Evolutionary conservation across 2,797 vertebrate species (phyloP), one percentile per base, ranked within the genome.

Genomic region (Tauraco hartlaubi): DNA sequence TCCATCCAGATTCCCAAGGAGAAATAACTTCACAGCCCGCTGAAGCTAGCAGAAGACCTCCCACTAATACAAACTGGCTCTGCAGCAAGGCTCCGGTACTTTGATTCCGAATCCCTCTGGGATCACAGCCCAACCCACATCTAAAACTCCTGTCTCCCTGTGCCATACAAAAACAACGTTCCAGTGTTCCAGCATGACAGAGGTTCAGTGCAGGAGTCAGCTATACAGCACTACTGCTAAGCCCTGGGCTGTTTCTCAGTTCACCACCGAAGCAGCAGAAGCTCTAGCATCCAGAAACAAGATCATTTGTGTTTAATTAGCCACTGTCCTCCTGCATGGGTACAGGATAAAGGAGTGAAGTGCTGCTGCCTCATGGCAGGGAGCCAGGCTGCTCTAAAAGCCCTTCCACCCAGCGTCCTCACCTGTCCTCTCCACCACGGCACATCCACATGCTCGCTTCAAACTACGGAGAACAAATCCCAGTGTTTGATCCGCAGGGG

Each of bases 341-440:
- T 29, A 39, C 23, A 9, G 41, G 25, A 86, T 33, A 51, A 46
- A 51, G 52, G 22, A 85, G 15, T 5, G n/a, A 68, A 54, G 48
- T 0, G 1, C 39, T 29, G 48, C 48, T 29, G 56, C 73, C 33
- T n/a, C 33, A 5, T 7, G 55, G n/a, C 55, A 68, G 28, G 14
- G n/a, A 16, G n/a, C 37, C 55, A 22, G 14, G 5, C n/a, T 37
- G 17, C 7, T 31, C 48, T 16, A n/a, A 20, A 46, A 61, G 25
- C n/a, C n/a, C 54, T 54, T 54, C 39, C 12, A 52, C 22, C 9
- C 10, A 10, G 15, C 5, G 3, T n/a, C 63, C 35, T 19, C n/a
- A 5, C 0, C 0, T 39, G 39, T 69, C 26, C 58, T 72, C 52
- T 44, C 22, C 31, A 29, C 31, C 43, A 9, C 1, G 15, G 35